Conservation (phyloP, 35 echinoderm and acorn worm species). For the Stichopus chloronotus region DNA sequence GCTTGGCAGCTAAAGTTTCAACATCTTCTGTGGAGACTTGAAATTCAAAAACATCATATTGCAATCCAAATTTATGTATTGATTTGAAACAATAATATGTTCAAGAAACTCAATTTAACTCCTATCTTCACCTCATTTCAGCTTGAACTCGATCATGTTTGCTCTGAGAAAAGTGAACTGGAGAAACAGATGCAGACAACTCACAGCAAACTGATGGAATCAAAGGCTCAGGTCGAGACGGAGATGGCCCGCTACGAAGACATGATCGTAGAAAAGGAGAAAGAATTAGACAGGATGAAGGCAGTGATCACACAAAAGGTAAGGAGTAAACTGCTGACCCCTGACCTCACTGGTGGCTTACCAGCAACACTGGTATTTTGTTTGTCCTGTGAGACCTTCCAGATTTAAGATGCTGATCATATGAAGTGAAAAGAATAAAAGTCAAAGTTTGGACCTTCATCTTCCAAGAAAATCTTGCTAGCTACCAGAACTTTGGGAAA, state of each 20-base stretch:
- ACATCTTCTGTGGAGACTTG: too few relatives aligned
- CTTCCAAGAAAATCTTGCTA: too few relatives aligned
- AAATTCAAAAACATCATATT: too few relatives aligned
- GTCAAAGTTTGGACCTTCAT: too few relatives aligned
- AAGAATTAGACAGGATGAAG: slow-evolving; percentile 36
- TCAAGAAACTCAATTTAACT: too few relatives aligned
- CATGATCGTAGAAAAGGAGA: slow-evolving; percentile 51
- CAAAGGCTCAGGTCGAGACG: slow-evolving; percentile 47
- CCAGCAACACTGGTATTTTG: background rate
- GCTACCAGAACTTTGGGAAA: too few relatives aligned
- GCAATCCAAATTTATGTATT: too few relatives aligned
- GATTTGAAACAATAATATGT: too few relatives aligned
- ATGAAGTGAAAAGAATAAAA: too few relatives aligned
- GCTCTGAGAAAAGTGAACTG: slow-evolving; percentile 63
- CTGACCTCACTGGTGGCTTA: background rate
- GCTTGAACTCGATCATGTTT: slow-evolving; percentile 64
- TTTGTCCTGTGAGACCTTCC: too few relatives aligned
- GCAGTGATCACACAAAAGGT: slow-evolving; percentile 53
- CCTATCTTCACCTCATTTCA: background rate
- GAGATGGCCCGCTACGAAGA: slow-evolving; percentile 61
- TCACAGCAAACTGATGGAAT: slow-evolving; percentile 59
- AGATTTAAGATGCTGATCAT: too few relatives aligned
- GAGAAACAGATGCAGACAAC: slow-evolving; percentile 70
- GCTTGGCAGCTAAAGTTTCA: too few relatives aligned
- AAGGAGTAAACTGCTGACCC: background rate